Evolutionary conservation across 1,140 invertebrate species (phyloP).

Genomic region (Bombyx mori): ASM3026992v2 NC_085126.1:8562001-8562500

Average conservation of each 20-base stretch:
- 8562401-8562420: slow-evolving; percentile 5
- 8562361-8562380: not conserved
- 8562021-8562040: slow-evolving; percentile 22
- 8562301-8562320: not conserved
- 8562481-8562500: slow-evolving; percentile 2
- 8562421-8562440: slow-evolving; percentile 2
- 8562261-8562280: slow-evolving; percentile 23
- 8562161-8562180: slow-evolving; percentile 21
- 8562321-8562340: not conserved
- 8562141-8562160: slow-evolving; percentile 19
- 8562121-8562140: slow-evolving; percentile 15
- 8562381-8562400: not conserved
- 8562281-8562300: slow-evolving; percentile 11
- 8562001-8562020: slow-evolving; percentile 21
- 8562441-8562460: slow-evolving; percentile 8
- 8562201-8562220: slow-evolving; percentile 1
- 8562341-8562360: slow-evolving; percentile 2
- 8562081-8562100: slow-evolving; percentile 26
- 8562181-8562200: slow-evolving; percentile 20
- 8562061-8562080: slow-evolving; percentile 22
- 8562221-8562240: slow-evolving; percentile 12
- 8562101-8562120: slow-evolving; percentile 18
- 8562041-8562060: slow-evolving; percentile 16
- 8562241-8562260: slow-evolving; percentile 20
- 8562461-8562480: slow-evolving; percentile 5